Evolutionary conservation across 2,888 invertebrate genomes (phyloP), one percentile per base, ranked within the genome.

Genomic region (Ormyrus pomaceus): DNA sequence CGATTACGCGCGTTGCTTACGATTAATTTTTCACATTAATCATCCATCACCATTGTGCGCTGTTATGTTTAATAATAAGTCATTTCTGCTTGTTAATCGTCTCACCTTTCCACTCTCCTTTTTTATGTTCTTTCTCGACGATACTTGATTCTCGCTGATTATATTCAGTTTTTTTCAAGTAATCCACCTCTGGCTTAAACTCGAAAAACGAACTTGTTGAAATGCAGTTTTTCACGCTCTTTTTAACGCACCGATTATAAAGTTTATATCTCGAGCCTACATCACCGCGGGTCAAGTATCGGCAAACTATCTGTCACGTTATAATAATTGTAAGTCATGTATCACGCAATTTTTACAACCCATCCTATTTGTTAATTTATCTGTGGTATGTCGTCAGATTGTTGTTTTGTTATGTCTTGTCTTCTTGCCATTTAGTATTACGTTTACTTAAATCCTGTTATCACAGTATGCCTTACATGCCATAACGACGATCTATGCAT

Each of bases 341-440:
- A 82, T 82, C 82, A 83, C 80, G 81, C 79, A 68, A 82, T 74
- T 58, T 34, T 55, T 53, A 73, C 34, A 77, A 65, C 74, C 80
- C 66, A 56, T 83, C 83, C 83, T 77, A 74, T 84, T 34, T 87
- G 82, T 86, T 85, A 85, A 84, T 78, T 50, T 81, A 86, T 88
- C 86, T 89, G 90, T 91, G 89, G 88, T 89, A 89, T 90, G 89
- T 90, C 87, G 88, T 90, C 90, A 88, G 87, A 88, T 89, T 88
- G 88, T 89, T 88, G 88, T 89, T 88, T 85, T 87, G 88, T 90
- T 87, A 86, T 89, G 89, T 89, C 89, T 90, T 90, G 89, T 91
- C 89, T 87, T 88, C 88, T 87, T 88, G 88, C 87, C 88, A 87
- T 85, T 86, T 89, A 89, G 87, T 87, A 84, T 76, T 78, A 79